A percentile compares a stretch with the other conserved stretches of the same genome.
Conservation (phyloP, 2,113 vertebrate species). For the Rousettus leschenaultii region DNA sequence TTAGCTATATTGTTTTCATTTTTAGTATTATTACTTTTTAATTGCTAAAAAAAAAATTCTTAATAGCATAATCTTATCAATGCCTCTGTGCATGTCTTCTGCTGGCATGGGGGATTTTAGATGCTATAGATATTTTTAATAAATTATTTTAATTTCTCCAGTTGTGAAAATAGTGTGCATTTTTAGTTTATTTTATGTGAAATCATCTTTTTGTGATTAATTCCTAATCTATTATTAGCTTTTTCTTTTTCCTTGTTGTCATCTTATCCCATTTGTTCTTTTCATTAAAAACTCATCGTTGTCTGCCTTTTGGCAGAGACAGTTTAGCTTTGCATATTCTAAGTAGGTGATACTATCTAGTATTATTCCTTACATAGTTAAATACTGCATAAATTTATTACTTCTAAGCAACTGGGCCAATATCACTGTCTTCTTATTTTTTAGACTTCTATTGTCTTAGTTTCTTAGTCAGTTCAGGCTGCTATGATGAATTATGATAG, state of each 20-base stretch:
- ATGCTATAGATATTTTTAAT: constrained; percentile 67
- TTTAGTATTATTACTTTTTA: constrained; percentile 62
- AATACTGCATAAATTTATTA: constrained; percentile 63
- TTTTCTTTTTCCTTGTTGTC: constrained; percentile 61
- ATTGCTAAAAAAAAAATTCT: constrained; percentile 40
- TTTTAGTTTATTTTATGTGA: constrained; percentile 64
- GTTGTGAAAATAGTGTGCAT: constrained; percentile 52
- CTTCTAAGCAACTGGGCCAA: constrained; percentile 41
- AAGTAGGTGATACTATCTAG: constrained; percentile 72
- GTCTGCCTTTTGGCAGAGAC: constrained; percentile 69
- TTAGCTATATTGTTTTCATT: neutral
- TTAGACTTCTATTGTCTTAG: constrained; percentile 27
- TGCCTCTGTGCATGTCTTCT: constrained; percentile 32
- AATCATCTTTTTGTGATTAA: constrained; percentile 63
- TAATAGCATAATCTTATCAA: constrained; percentile 45
- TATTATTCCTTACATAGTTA: constrained; percentile 63
- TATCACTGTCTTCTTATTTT: constrained; percentile 23
- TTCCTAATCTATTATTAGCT: constrained; percentile 68
- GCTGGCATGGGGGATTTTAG: constrained; percentile 48
- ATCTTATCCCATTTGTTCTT: constrained; percentile 68
- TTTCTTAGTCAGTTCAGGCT: neutral
- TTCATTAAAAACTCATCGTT: constrained; percentile 66
- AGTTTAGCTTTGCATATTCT: constrained; percentile 70
- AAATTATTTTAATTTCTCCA: constrained; percentile 73
- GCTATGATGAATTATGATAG: neutral